Conservation (phyloP, 2,888 invertebrate species). For the Scelioninae gen. 2 region DNA sequence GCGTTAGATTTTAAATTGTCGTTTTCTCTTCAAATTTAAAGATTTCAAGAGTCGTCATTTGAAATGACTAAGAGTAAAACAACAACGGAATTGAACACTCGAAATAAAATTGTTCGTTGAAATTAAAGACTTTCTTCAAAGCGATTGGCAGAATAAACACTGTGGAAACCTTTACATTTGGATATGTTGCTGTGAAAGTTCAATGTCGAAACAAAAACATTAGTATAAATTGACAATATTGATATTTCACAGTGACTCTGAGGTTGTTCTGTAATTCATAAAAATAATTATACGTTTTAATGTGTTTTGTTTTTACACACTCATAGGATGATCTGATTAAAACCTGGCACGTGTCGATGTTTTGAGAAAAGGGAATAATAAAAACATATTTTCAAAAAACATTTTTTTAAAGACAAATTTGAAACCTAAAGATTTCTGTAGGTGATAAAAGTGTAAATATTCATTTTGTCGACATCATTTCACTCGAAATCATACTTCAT, state of each 20-base stretch:
- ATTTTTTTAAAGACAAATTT: conserved; percentile 16
- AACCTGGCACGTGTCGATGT: conserved; percentile 57
- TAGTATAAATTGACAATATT: conserved; percentile 26
- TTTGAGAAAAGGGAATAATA: conserved; percentile 9
- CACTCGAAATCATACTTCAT: conserved; percentile 39
- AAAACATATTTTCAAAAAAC: conserved; percentile 46
- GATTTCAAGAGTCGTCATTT: conserved; percentile 29
- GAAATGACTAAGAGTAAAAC: conserved; percentile 26
- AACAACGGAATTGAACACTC: conserved; percentile 45
- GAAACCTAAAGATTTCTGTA: conserved; percentile 54
- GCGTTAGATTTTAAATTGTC: conserved; percentile 51
- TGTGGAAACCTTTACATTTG: conserved; percentile 25
- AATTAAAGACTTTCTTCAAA: conserved; percentile 34
- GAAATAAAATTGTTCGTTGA: conserved; percentile 39
- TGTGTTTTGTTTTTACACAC: conserved; percentile 3
- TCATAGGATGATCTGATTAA: conserved; percentile 29
- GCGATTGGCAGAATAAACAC: conserved; percentile 26
- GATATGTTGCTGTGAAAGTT: conserved; percentile 27
- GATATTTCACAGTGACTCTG: conserved; percentile 38
- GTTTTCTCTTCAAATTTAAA: conserved; percentile 43
- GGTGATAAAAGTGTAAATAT: conserved; percentile 45
- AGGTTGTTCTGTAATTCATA: conserved; percentile 21
- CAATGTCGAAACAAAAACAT: conserved; percentile 17
- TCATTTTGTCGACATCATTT: conserved; percentile 41
- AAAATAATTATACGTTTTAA: conserved; percentile 4